Evolutionary conservation across 1,140 invertebrate genomes (phyloP).

Genomic region (Latrodectus geometricus): DNA sequence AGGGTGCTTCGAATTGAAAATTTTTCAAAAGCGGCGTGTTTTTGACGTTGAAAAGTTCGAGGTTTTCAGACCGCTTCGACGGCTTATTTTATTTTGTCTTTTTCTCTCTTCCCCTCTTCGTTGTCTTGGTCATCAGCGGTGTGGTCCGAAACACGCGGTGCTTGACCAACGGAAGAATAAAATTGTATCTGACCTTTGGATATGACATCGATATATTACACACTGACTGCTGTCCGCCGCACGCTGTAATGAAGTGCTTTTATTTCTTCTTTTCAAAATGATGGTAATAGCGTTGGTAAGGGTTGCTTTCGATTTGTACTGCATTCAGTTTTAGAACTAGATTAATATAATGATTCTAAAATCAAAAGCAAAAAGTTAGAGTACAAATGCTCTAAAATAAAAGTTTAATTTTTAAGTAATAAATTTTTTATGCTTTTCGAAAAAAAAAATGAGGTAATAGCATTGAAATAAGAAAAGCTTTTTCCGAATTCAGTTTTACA

Average conservation of each 20-base stretch:
- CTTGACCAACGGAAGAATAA: conserved; percentile 13
- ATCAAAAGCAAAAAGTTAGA: no score
- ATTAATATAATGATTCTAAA: no score
- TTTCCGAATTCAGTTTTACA: no score
- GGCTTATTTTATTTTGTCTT: conserved; percentile 12
- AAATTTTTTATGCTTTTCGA: no score
- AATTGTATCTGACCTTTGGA: conserved; percentile 5
- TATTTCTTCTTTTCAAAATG: conserved; percentile 1
- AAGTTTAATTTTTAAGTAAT: no score
- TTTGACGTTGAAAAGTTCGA: conserved; percentile 57
- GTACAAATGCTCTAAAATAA: no score
- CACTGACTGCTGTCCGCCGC: conserved; percentile 13
- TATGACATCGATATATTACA: conserved; percentile 38
- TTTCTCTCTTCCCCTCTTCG: not conserved
- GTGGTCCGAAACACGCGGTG: not conserved
- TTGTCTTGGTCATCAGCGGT: conserved; percentile 1
- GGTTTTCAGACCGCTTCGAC: not conserved
- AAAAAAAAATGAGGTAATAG: no score
- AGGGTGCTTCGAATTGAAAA: conserved; percentile 33
- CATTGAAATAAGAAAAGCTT: no score
- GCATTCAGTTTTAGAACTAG: no score
- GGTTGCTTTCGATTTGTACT: no score
- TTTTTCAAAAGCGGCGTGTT: conserved; percentile 36
- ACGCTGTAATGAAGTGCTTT: not conserved
- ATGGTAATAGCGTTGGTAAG: no score